These are phyloP conservation scores for Diprion similis DNA, from an alignment of 1,140 invertebrate species.

Conservation along the genomic window DNA sequence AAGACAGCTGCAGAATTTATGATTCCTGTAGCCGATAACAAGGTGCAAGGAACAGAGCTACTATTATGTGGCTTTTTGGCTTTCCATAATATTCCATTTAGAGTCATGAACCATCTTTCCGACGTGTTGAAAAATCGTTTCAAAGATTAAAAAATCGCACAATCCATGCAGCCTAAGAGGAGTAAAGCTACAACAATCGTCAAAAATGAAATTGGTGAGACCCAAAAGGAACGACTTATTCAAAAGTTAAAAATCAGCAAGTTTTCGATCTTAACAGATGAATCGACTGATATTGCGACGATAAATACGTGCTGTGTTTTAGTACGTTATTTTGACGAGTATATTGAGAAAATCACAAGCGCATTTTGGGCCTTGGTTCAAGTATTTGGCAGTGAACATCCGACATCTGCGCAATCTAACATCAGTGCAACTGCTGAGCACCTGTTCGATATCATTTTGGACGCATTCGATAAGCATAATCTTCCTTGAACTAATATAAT, in stretches of 20 bases:
- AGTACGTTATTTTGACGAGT: constrained; percentile 28
- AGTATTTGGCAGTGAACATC: constrained; percentile 24
- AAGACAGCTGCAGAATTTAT: no score
- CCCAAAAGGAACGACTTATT: constrained; percentile 28
- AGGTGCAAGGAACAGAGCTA: no score
- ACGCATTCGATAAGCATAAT: constrained; percentile 32
- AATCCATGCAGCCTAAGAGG: constrained; percentile 21
- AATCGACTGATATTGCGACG: constrained; percentile 38
- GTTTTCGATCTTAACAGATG: constrained; percentile 39
- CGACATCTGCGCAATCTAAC: constrained; percentile 10
- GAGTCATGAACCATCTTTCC: constrained; percentile 20
- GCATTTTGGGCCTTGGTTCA: constrained; percentile 31
- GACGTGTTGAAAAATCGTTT: constrained; percentile 25
- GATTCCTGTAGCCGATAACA: no score
- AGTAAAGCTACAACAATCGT: constrained; percentile 30
- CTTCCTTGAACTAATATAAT: constrained; percentile 49
- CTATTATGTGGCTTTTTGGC: constrained; percentile 26
- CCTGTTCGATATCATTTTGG: constrained; percentile 27
- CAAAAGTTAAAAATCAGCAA: constrained; percentile 29
- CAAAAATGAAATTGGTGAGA: constrained; percentile 34
- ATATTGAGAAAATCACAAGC: constrained; percentile 18
- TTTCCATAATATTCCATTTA: constrained; percentile 25
- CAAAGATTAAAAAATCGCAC: constrained; percentile 25
- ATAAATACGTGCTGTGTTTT: constrained; percentile 30
- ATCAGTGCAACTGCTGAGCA: constrained; percentile 30